These are phyloP conservation scores for Lasioglossum leucozonium DNA, from an alignment of 2,888 invertebrate species.

Conservation along the genomic window DNA sequence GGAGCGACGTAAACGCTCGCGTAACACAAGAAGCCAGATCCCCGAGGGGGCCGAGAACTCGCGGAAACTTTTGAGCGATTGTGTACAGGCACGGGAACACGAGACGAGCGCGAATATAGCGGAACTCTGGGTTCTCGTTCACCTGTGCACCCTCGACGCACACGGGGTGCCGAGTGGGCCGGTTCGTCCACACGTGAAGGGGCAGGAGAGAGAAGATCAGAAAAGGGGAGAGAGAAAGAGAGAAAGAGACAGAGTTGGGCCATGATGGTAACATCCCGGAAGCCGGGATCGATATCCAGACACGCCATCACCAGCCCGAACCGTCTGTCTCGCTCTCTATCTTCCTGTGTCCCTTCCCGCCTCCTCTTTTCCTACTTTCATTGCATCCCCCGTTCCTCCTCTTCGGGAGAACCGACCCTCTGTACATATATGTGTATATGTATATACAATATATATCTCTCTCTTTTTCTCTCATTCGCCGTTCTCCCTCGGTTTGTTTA, in stretches of 20 bases:
- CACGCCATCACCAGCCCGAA: constrained; percentile 77
- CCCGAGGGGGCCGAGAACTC: background rate
- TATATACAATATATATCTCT: background rate
- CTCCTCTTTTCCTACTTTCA: constrained; percentile 26
- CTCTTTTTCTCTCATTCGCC: background rate
- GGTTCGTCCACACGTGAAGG: constrained; percentile 24
- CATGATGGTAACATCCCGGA: constrained; percentile 76
- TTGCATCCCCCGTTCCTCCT: constrained; percentile 33
- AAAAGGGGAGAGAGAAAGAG: background rate
- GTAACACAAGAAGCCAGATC: background rate
- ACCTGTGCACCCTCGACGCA: constrained; percentile 33
- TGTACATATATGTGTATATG: background rate
- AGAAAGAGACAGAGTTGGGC: constrained; percentile 66
- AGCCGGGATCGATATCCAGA: constrained; percentile 80
- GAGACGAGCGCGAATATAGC: constrained; percentile 6
- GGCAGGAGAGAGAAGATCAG: background rate
- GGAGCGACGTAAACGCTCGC: background rate
- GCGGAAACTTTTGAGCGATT: constrained; percentile 10
- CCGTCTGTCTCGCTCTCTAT: constrained; percentile 37
- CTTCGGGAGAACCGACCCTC: constrained; percentile 15
- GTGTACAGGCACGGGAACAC: background rate
- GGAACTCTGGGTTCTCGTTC: constrained; percentile 17
- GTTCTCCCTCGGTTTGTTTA: constrained; percentile 58
- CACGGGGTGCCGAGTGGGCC: constrained; percentile 22
- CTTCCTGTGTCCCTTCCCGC: constrained; percentile 27